These are phyloP conservation scores for Epicampocera succincta DNA, from an alignment of 2,888 invertebrate genomes.

Conservation along the genomic window DNA sequence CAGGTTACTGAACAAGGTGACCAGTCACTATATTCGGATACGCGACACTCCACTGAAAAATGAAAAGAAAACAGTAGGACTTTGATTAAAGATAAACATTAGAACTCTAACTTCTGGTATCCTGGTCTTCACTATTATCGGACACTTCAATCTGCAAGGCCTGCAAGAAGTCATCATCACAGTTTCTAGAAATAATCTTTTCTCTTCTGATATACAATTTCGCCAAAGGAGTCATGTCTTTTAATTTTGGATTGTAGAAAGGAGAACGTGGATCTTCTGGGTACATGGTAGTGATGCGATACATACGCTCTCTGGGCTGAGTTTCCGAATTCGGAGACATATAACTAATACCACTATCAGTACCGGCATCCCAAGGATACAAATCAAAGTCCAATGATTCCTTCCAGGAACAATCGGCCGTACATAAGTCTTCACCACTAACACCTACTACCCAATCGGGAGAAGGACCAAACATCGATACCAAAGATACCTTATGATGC, in stretches of 20 bases:
- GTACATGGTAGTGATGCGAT: conserved; percentile 93
- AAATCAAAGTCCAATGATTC: conserved; percentile 91
- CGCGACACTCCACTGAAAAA: conserved; percentile 89
- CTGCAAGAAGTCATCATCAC: conserved; percentile 85
- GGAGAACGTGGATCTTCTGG: conserved; percentile 96
- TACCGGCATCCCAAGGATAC: conserved; percentile 97
- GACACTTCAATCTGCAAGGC: conserved; percentile 85
- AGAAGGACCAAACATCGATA: conserved; percentile 95
- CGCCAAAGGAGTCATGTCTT: conserved; percentile 92
- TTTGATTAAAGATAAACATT: background rate
- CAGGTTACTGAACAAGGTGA: conserved; percentile 92
- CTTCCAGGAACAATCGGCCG: conserved; percentile 95
- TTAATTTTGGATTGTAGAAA: conserved; percentile 89
- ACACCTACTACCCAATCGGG: conserved; percentile 99
- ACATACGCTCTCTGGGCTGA: conserved; percentile 91
- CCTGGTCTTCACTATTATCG: conserved; percentile 87
- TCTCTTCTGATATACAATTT: conserved; percentile 89
- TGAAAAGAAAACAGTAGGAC: background rate
- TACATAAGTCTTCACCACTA: conserved; percentile 92
- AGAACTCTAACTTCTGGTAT: conserved; percentile 84
- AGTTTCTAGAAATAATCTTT: conserved; percentile 87
- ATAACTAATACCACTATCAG: conserved; percentile 95
- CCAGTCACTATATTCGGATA: conserved; percentile 89
- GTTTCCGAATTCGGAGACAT: conserved; percentile 92
- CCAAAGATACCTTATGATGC: conserved; percentile 92